These are phyloP conservation scores for Ceratitis capitata DNA, from an alignment of 1,140 invertebrate species.

Conservation along the genomic window DNA sequence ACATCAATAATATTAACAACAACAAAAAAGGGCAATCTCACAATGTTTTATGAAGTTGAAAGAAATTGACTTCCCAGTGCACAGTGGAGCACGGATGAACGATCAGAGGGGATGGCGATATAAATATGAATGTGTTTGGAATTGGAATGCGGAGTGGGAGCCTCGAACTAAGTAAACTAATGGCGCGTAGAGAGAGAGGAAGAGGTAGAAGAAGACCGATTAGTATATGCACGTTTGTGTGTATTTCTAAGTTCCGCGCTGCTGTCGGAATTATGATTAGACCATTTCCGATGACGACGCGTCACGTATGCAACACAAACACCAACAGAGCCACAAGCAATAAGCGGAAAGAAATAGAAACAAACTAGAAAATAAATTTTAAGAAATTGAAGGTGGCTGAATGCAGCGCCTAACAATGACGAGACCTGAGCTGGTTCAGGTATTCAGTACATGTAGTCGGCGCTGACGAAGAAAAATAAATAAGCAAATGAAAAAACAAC, in stretches of 20 bases:
- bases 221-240: background rate
- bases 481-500: background rate
- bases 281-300: background rate
- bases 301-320: background rate
- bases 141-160: background rate
- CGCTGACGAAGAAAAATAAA: background rate
- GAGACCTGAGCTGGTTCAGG: background rate
- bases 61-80: background rate
- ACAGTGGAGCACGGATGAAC: background rate
- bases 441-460: background rate
- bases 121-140: constrained; percentile 12
- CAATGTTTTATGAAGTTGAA: background rate
- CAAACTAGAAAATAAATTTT: background rate
- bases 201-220: background rate
- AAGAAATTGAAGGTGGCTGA: background rate
- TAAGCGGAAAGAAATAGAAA: background rate
- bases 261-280: constrained; percentile 18
- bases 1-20: background rate
- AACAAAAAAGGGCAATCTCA: background rate
- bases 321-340: background rate
- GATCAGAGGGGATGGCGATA: background rate
- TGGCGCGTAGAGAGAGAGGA: background rate
- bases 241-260: background rate
- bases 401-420: background rate
- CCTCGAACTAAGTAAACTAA: background rate